Evolutionary conservation across 2,113 vertebrate genomes (phyloP).

Genomic region (Sceloporus tristichus): DNA sequence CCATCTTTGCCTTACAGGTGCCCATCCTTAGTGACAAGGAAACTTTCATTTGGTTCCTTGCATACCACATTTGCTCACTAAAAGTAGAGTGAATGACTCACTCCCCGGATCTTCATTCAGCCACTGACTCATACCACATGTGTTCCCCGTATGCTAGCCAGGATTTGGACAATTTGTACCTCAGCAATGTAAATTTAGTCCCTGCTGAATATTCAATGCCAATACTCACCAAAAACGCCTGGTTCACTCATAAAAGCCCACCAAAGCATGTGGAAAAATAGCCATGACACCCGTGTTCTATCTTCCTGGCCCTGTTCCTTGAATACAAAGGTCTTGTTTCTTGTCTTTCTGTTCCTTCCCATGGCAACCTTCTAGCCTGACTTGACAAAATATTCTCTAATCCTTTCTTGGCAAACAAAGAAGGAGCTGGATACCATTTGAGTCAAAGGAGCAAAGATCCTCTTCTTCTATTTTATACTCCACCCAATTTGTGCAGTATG

Average conservation of each 20-base stretch:
- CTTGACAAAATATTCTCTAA: neutral
- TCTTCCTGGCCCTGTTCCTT: conserved; percentile 10
- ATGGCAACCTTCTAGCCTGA: conserved; percentile 8
- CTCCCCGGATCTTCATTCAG: neutral
- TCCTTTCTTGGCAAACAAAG: neutral
- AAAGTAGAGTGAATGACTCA: conserved; percentile 7
- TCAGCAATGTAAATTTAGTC: conserved; percentile 16
- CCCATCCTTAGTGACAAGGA: neutral
- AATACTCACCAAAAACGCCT: conserved; percentile 2
- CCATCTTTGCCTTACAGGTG: neutral
- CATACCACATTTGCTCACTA: neutral
- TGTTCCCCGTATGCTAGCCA: neutral
- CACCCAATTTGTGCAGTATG: neutral
- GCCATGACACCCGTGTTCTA: conserved; percentile 1
- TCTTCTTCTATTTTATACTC: neutral
- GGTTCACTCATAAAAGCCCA: neutral
- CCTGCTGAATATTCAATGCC: conserved; percentile 17
- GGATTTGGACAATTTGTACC: conserved; percentile 13
- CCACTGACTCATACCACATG: neutral
- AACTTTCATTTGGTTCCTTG: neutral
- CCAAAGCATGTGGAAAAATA: neutral
- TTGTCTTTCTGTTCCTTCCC: neutral
- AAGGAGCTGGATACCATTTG: neutral
- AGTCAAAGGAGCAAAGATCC: neutral
- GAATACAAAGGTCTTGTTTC: conserved; percentile 30